Base-by-base conservation (phyloP, 2,888 invertebrate genomes). In the Ametastegia equiseti region DNA sequence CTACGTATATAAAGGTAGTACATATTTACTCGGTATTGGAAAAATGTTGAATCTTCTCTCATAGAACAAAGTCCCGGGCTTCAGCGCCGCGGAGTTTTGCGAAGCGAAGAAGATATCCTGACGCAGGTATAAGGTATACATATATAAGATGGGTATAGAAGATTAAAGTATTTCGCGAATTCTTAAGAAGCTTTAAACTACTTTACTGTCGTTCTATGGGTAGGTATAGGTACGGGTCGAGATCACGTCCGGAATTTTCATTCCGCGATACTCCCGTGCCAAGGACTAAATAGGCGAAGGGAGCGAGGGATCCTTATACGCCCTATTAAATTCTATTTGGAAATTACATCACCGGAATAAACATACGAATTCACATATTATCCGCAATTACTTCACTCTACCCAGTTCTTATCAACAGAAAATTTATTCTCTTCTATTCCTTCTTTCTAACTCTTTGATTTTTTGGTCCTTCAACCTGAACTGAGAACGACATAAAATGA, bases 31-130 rank as follows among this genome's bases (percentile, higher is more conserved):
- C 27, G 78, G 36, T 78, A 78, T 78, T 78, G 78, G 78, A 78
- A 78, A 78, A 78, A 78, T 78, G 78, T 57, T 47, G 42, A 63
- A 78, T 78, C 57, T 60, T 63, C 60, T 54, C 50, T 75, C 33
- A 54, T 54, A 54, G 54, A 75, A 75, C 75, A 75, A 75, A 75
- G 50, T 75, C 71, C 54, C 75, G 6, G n/a, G 15, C n/a, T 15
- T 5, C 54, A 7, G 63, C 4, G 3, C 9, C 47, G 47, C 30
- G 45, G 45, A 45, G 47, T 5, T 75, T 75, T 54, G 39, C 75
- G 19, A 50, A 75, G 50, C 75, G 54, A 30, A 23, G 50, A 54
- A 75, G 54, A 71, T 75, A 75, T 36, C 47, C 45, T 45, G 27
- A 71, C 47, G 50, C 73, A 30, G 47, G n/a, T 73, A 47, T 30